These are phyloP conservation scores for Rissa tridactyla DNA, from an alignment of 2,113 vertebrate genomes.

Conservation along the genomic window DNA sequence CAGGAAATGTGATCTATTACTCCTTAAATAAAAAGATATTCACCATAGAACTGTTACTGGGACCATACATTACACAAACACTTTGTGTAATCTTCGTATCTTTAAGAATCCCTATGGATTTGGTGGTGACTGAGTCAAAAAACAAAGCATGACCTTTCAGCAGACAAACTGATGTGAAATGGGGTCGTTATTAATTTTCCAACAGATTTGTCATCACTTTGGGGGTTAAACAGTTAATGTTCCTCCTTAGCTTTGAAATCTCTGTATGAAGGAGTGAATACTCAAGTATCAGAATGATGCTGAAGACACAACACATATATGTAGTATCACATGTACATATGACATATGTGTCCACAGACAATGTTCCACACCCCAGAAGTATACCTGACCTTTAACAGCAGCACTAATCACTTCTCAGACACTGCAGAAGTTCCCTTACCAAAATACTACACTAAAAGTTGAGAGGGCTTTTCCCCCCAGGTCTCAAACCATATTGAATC, in stretches of 20 bases:
- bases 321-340: not conserved
- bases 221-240: not conserved
- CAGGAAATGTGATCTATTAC: not conserved
- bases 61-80: not conserved
- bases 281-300: not conserved
- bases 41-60: not conserved
- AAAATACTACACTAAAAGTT: not conserved
- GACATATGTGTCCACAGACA: not conserved
- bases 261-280: not conserved
- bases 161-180: not conserved
- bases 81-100: too few species aligned
- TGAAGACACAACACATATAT: not conserved
- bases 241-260: not conserved
- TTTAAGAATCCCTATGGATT: not conserved
- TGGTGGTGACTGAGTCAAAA: not conserved
- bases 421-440: not conserved
- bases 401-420: not conserved
- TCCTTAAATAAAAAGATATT: not conserved
- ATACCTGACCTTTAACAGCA: not conserved
- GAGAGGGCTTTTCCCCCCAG: rapidly evolving
- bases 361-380: not conserved
- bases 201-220: not conserved
- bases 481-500: not conserved
- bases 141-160: not conserved
- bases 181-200: not conserved